phyloP scores from a whole-genome alignment of 1,140 invertebrate genomes.

The Idris sp. region DNA sequence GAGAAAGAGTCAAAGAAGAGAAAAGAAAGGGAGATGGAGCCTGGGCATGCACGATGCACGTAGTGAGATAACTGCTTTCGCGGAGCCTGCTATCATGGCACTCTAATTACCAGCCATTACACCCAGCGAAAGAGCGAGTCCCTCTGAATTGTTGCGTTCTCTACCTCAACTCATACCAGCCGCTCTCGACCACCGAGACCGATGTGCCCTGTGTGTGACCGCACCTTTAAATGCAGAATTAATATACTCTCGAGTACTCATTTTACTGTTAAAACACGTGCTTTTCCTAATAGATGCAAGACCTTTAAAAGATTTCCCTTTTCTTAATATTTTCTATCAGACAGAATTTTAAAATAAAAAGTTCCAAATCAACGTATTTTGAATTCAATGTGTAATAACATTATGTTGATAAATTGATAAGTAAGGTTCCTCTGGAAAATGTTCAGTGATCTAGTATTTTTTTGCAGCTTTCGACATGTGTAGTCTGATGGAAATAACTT shows the following conservation, averaged over 20 bases:
- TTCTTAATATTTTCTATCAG: slow-evolving; percentile 11
- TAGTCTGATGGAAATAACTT: too few relatives aligned
- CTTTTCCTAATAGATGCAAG: too few relatives aligned
- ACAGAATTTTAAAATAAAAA: too few relatives aligned
- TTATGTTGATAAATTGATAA: too few relatives aligned
- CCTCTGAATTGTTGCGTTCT: slow-evolving; percentile 74
- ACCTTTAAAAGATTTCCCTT: too few relatives aligned
- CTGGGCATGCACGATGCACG: slow-evolving; percentile 74
- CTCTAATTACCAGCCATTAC: slow-evolving; percentile 78
- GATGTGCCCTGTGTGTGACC: slow-evolving; percentile 70
- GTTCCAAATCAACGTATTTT: too few relatives aligned
- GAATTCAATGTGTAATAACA: too few relatives aligned
- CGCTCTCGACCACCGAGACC: slow-evolving; percentile 73
- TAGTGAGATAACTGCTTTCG: slow-evolving; percentile 77
- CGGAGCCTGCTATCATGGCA: slow-evolving; percentile 76
- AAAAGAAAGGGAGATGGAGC: slow-evolving; percentile 40
- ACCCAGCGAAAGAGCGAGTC: slow-evolving; percentile 68
- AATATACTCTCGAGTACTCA: slow-evolving; percentile 73
- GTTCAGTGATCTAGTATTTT: too few relatives aligned
- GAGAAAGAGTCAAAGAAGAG: slow-evolving; percentile 35
- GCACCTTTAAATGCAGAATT: slow-evolving; percentile 76
- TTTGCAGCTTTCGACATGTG: too few relatives aligned
- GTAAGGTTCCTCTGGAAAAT: too few relatives aligned
- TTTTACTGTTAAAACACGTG: slow-evolving; percentile 66
- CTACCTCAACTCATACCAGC: slow-evolving; percentile 72